Evolutionary conservation across 2,888 invertebrate species (phyloP), one percentile per base, ranked within the genome.

Genomic region (Plusia festucae): DNA sequence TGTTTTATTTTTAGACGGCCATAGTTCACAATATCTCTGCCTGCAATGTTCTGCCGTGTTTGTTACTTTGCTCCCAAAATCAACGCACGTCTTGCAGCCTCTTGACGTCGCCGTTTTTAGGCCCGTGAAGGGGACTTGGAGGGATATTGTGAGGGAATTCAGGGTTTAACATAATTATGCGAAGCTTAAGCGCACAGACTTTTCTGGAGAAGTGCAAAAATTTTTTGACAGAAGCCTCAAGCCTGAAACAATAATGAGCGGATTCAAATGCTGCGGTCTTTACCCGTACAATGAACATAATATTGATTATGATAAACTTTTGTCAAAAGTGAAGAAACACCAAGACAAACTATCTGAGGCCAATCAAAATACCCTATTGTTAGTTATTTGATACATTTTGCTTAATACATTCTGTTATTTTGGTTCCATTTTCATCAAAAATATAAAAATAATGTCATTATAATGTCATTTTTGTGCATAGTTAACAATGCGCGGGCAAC

Each of bases 71-170:
- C 52, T 69, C 16, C 69, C 75, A 13, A 76, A 76, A 65, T 55
- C 76, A 52, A 74, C 73, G 22, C 78, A 78, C 20, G 46, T 75
- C 20, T 53, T 78, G 24, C 72, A 78, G 54, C 75, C 76, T 24
- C 27, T 78, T 9, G 75, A 77, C 44, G 76, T 77, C 9, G 79
- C 71, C 11, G 75, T 76, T 54, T 79, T 75, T 55, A 57, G 71
- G 32, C 59, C 71, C n/a, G 56, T 74, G 18, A 76, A 79, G 54
- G 60, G 54, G 20, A 53, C 68, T 40, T 76, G 72, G 72, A 67
- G 54, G 32, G 53, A 60, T 52, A 54, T 70, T 55, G 76, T 78
- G 32, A 61, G 57, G n/a, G 75, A 75, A 40, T 78, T 73, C 54
- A 67, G 73, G 51, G 64, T 70, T 53, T 60, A 67, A 51, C 53